Base-by-base conservation (phyloP, 1,140 invertebrate species). In the Aphelenchoides besseyi region DNA sequence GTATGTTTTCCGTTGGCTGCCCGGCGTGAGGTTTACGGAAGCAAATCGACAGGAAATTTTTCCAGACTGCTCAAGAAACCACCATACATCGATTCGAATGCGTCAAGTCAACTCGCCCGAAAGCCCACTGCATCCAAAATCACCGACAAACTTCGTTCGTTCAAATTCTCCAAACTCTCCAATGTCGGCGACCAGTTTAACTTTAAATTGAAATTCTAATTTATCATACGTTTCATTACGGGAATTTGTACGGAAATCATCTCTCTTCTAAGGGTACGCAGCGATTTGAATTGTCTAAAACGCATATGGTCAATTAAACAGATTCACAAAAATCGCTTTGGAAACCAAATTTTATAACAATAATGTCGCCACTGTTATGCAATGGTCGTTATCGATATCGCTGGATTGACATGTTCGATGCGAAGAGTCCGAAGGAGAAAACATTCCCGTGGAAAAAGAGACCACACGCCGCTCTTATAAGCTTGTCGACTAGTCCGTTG, bases 1-100 rank as follows among this genome's bases (percentile, higher is more conserved):
- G 18, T 70, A 70, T 36, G 57, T 55, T 8, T 70, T 70, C 36
- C 55, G 69, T 23, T 70, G 33, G 33, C n/a, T 70, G 30, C 69
- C 69, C 9, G 35, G 33, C 23, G 29, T 70, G 1, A 29, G 68
- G 2, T 66, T 66, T 33, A 33, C 55, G 12, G 5, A 59, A 29
- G 5, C 5, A 8, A 5, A 59, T 18, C 5, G 32, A 28, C 5
- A 59, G 12, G 18, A 59, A 33, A 59, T 59, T 5, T 59, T 59
- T 33, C 26, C 26, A 5, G 18, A 59, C 55, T 59, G 5, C 5
- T 8, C 5, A 16, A 12, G 41, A 48, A 48, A 23, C 23, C 12
- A 12, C 5, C 5, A 5, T 5, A 5, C 32, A 8, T 8, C 55
- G 5, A 23, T 59, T 59, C 55, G 55, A 5, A 59, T 59, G 55